phyloP scores from a whole-genome alignment of 2,113 vertebrate genomes.

The Cynocephalus volans region DNA sequence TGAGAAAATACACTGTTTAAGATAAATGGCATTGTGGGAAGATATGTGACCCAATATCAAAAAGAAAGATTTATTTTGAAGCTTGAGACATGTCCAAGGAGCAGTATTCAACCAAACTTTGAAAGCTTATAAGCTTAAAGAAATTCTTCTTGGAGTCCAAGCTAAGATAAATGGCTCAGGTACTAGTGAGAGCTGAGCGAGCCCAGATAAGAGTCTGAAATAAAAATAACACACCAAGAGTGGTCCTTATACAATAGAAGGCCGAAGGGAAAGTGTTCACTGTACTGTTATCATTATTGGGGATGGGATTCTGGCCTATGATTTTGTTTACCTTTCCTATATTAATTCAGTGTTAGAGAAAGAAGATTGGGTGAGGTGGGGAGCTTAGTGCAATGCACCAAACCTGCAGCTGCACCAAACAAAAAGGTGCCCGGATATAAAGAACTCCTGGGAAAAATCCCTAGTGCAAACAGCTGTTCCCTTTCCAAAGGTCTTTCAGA shows the following conservation, averaged over 20 bases:
- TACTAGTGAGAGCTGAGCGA: neutral
- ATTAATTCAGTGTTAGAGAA: neutral
- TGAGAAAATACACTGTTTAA: slow-evolving; percentile 88
- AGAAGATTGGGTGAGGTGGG: neutral
- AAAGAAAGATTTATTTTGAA: slow-evolving; percentile 89
- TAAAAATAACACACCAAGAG: neutral
- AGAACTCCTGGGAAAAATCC: neutral
- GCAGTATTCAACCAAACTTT: slow-evolving; percentile 84
- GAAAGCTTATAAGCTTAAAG: slow-evolving; percentile 65
- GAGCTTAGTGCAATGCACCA: neutral
- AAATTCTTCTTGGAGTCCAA: slow-evolving; percentile 23
- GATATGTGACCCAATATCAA: slow-evolving; percentile 85
- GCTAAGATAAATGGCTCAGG: slow-evolving; percentile 83
- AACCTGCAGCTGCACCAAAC: neutral
- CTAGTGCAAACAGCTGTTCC: neutral
- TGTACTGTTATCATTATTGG: neutral
- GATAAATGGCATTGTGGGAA: slow-evolving; percentile 88
- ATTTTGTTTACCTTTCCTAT: neutral
- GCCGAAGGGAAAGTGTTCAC: neutral
- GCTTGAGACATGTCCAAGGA: slow-evolving; percentile 85
- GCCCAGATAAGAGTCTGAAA: neutral
- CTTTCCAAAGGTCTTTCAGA: neutral
- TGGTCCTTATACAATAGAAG: neutral
- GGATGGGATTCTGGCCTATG: neutral
- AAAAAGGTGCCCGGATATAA: neutral